These are phyloP conservation scores for Lasioglossum figueresi DNA, from an alignment of 2,888 invertebrate genomes.

Conservation along the genomic window DNA sequence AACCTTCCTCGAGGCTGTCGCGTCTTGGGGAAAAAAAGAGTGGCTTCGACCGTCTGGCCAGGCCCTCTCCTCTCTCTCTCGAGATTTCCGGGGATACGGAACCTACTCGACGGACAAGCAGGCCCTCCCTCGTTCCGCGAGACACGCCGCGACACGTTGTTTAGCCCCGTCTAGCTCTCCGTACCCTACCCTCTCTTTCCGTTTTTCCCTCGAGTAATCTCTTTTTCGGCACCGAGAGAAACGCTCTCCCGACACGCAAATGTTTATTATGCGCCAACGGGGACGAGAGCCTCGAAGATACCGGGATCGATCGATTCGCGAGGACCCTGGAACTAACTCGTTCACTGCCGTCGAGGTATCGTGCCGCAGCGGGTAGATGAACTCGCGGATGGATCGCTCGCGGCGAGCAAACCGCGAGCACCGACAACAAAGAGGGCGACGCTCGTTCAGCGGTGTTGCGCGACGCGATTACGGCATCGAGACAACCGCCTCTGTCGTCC, in stretches of 20 bases:
- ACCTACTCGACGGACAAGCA: conserved; percentile 21
- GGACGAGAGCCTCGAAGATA: not conserved
- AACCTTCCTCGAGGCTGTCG: conserved; percentile 32
- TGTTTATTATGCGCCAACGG: not conserved
- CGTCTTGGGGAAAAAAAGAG: conserved; percentile 34
- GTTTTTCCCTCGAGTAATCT: not conserved
- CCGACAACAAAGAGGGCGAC: not conserved
- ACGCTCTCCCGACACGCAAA: not conserved
- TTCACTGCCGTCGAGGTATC: not conserved
- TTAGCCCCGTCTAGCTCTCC: not conserved
- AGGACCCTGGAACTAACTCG: not conserved
- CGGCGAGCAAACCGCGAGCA: not conserved
- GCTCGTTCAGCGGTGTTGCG: not conserved
- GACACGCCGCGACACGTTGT: conserved; percentile 11
- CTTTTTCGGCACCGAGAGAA: not conserved
- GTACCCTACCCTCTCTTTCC: too few relatives aligned
- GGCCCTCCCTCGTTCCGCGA: not conserved
- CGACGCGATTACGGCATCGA: conserved; percentile 24
- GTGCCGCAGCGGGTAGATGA: not conserved
- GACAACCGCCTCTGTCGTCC: conserved; percentile 70
- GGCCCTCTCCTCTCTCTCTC: conserved; percentile 5
- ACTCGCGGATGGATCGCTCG: not conserved
- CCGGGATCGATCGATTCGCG: not conserved
- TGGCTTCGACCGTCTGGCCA: conserved; percentile 36
- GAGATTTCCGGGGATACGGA: conserved; percentile 34